Base-by-base conservation (phyloP, 2,797 vertebrate genomes). In the Anabas testudineus region DNA sequence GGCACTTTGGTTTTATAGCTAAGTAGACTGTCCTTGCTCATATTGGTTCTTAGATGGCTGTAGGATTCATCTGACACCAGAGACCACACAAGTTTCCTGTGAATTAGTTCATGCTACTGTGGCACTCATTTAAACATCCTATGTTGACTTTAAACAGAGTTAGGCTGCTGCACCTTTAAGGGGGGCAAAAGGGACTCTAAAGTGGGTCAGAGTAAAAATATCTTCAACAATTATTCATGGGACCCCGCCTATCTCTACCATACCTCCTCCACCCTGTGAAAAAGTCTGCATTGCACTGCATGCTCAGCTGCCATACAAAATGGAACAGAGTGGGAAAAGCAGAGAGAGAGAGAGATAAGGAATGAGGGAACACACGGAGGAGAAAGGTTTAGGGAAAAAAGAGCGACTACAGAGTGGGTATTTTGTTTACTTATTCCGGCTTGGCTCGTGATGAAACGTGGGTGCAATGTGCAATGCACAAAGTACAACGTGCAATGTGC, bases 191-290 rank as follows among this genome's bases (percentile, higher is more conserved):
- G 85, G 78, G 80, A 90, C 84, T 93, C 88, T 87, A 92, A 95
- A 94, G 87, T 94, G 93, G 94, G 94, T 94, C 94, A 95, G 90
- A 91, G 92, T 92, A 94, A 95, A 95, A 93, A 95, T 94, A 94
- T 91, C 92, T 92, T 91, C 88, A 93, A 94, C 91, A 94, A 95
- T 95, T 93, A 94, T 94, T 95, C 91, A 94, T 93, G 87, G 87
- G 84, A 87, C 90, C 86, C 88, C 84, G 87, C 90, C 92, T 90
- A 89, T 86, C 86, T 89, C 83, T 39, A 77, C 75, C 75, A 83
- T 86, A 89, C 86, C 81, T 87, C 82, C 85, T 87, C 82, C 85
- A 86, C 80, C 76, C 86, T 83, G 80, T 80, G 83, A 86, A 87
- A n/a, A 88, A 86, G 90, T 92, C 91, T 93, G 90, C 90, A 90